These are phyloP conservation scores for Hetaerina titia DNA, from an alignment of 2,888 invertebrate genomes.

Conservation along the genomic window DNA sequence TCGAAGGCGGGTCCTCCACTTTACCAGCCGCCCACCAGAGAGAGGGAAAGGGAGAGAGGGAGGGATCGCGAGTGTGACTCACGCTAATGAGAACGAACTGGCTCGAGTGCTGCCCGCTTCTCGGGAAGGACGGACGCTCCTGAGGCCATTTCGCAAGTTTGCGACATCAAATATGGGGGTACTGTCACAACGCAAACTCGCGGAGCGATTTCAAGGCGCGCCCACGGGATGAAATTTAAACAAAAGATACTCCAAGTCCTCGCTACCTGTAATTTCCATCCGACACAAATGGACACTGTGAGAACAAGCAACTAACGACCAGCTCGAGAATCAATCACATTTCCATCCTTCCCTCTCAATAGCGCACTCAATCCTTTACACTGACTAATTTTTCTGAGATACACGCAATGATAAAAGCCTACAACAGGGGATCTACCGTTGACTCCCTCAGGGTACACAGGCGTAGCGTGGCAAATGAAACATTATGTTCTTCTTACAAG, in stretches of 20 bases:
- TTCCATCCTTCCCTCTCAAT: too few species aligned
- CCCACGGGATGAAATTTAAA: neutral
- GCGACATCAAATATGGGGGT: neutral
- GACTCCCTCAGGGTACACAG: too few species aligned
- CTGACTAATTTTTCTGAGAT: too few species aligned
- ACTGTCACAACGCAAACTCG: neutral
- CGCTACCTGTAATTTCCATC: too few species aligned
- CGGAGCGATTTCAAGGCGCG: neutral
- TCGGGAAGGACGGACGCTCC: neutral
- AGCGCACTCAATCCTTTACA: too few species aligned
- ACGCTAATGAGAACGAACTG: slow-evolving; percentile 42
- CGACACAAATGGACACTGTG: too few species aligned
- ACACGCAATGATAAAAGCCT: too few species aligned
- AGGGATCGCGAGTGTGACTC: slow-evolving; percentile 35
- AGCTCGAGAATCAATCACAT: too few species aligned
- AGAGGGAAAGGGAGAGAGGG: neutral
- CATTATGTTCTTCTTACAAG: too few species aligned
- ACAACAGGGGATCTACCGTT: too few species aligned
- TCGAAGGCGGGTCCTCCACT: slow-evolving; percentile 20
- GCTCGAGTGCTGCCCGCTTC: neutral
- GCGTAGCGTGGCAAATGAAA: too few species aligned
- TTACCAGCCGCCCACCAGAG: neutral
- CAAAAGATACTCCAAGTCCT: neutral
- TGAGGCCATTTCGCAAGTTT: neutral
- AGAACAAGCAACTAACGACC: too few species aligned